These are phyloP conservation scores for Smithornis capensis DNA, from an alignment of 2,113 vertebrate genomes.

Conservation along the genomic window DNA sequence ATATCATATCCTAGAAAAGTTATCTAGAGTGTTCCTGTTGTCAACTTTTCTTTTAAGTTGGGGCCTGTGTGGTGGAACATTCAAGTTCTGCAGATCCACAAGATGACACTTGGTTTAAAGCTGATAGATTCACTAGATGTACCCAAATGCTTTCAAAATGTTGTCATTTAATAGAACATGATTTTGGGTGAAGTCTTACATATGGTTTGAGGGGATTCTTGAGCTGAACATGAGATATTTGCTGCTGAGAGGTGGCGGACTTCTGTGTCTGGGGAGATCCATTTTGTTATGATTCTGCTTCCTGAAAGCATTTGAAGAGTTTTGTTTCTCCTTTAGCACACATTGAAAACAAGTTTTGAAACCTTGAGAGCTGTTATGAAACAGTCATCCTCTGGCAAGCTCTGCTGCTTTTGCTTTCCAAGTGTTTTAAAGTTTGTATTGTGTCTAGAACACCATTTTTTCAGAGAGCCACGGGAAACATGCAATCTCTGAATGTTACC, in stretches of 20 bases:
- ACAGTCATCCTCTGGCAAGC: conserved; percentile 20
- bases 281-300: not conserved
- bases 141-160: not conserved
- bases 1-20: not conserved
- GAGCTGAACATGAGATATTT: not conserved
- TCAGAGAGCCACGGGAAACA: not conserved
- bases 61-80: not conserved
- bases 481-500: not conserved
- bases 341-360: conserved; percentile 41
- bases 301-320: not conserved
- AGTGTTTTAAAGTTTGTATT: conserved; percentile 29
- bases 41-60: not conserved
- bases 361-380: conserved; percentile 32
- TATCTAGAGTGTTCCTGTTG: not conserved
- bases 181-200: not conserved
- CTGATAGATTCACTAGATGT: not conserved
- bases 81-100: not conserved
- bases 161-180: not conserved
- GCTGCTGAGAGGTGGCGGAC: not conserved
- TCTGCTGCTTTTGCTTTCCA: conserved; percentile 15
- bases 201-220: not conserved
- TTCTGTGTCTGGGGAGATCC: not conserved
- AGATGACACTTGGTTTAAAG: not conserved
- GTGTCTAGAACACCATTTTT: not conserved
- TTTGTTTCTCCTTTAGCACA: conserved; percentile 10